Conservation (phyloP, 2,113 vertebrate species). For the Boulengerochromis microlepis region DNA sequence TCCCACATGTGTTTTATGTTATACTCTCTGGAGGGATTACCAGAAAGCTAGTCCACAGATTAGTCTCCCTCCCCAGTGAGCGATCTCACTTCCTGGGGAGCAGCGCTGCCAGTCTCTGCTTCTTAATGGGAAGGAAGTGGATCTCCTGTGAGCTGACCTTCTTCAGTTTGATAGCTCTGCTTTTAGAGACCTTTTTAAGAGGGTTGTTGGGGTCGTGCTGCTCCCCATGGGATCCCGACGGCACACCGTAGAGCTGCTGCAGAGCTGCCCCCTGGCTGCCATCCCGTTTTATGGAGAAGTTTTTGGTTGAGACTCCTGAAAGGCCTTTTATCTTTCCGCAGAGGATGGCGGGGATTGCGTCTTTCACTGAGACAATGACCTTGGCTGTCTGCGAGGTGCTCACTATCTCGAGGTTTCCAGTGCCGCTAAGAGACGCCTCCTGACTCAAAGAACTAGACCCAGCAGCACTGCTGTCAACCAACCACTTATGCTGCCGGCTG, state of each 20-base stretch:
- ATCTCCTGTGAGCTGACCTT: conserved; percentile 98
- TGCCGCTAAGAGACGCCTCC: conserved; percentile 71
- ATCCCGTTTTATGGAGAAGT: conserved; percentile 97
- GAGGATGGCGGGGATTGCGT: conserved; percentile 89
- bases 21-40: neutral
- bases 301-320: conserved; percentile 95
- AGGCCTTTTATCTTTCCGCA: conserved; percentile 96
- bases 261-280: conserved; percentile 79
- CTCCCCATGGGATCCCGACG: conserved; percentile 75
- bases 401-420: conserved; percentile 82
- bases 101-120: conserved; percentile 93
- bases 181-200: conserved; percentile 88
- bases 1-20: conserved; percentile 38
- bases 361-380: conserved; percentile 96
- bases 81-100: conserved; percentile 88
- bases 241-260: conserved; percentile 81
- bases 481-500: conserved; percentile 83
- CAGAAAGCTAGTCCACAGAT: neutral
- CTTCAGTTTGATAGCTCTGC: conserved; percentile 93
- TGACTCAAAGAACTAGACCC: conserved; percentile 50
- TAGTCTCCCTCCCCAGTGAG: conserved; percentile 1
- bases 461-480: conserved; percentile 70
- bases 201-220: conserved; percentile 73
- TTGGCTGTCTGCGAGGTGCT: conserved; percentile 91
- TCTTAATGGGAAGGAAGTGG: conserved; percentile 97